These are phyloP conservation scores for Ichneumoninae sp. DNA, from an alignment of 2,888 invertebrate genomes.

Conservation along the genomic window DNA sequence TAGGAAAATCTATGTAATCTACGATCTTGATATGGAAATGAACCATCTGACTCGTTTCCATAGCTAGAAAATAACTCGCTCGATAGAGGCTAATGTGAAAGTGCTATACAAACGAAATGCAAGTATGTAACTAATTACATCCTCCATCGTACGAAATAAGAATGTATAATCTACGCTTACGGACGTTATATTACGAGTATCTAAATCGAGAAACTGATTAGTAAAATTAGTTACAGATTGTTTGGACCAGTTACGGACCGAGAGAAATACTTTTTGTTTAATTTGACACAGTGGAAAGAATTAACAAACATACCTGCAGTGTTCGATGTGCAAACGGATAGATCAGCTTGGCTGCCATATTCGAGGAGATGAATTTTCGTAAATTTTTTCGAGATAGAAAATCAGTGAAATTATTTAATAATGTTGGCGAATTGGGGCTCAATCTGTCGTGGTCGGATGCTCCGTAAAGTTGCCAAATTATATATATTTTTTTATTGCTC, in stretches of 20 bases:
- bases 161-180: constrained; percentile 17
- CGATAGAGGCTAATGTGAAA: constrained; percentile 36
- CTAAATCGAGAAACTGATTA: not conserved
- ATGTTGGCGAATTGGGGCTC: too few relatives aligned
- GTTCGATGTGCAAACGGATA: not conserved
- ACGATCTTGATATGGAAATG: constrained; percentile 58
- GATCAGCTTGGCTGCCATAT: not conserved
- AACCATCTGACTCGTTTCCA: constrained; percentile 55
- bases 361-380: not conserved
- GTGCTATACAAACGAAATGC: constrained; percentile 46
- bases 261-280: not conserved
- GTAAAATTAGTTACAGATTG: not conserved
- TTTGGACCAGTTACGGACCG: not conserved
- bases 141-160: not conserved
- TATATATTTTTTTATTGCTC: not conserved
- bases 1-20: constrained; percentile 62
- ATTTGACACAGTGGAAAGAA: too few relatives aligned
- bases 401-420: not conserved
- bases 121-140: constrained; percentile 21
- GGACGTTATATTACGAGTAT: not conserved
- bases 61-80: constrained; percentile 21
- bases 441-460: too few relatives aligned
- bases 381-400: not conserved
- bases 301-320: not conserved
- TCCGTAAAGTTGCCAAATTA: too few relatives aligned